phyloP scores from a whole-genome alignment of 2,888 invertebrate genomes.

The Eupithecia subumbrata region DNA sequence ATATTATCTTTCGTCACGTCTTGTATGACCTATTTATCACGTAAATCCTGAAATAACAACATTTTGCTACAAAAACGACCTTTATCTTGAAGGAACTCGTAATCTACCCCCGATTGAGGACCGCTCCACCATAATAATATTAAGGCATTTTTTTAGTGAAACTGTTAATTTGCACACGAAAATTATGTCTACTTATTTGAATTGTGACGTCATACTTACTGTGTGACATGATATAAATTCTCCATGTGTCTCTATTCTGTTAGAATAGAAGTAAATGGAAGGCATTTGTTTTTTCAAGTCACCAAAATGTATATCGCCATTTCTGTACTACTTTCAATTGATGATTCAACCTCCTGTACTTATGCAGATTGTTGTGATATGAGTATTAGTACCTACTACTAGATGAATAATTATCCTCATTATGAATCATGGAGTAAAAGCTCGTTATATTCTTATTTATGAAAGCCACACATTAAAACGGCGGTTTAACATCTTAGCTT shows the following conservation, averaged over 20 bases:
- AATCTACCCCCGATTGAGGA: not conserved
- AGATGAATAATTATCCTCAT: too few relatives aligned
- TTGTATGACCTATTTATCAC: not conserved
- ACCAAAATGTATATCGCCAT: too few relatives aligned
- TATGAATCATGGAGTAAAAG: not conserved
- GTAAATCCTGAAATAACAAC: conserved; percentile 1
- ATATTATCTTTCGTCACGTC: not conserved
- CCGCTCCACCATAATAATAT: not conserved
- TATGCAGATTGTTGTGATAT: not conserved
- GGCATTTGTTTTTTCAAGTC: too few relatives aligned
- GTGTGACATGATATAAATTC: too few relatives aligned
- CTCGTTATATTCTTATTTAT: not conserved
- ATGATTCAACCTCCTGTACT: too few relatives aligned
- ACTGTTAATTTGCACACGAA: not conserved
- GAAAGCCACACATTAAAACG: not conserved
- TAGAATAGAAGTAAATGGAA: too few relatives aligned
- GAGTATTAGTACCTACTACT: not conserved
- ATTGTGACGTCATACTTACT: too few relatives aligned
- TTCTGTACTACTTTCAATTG: too few relatives aligned
- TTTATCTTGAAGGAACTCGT: not conserved
- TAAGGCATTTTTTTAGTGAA: not conserved
- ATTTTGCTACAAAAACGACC: conserved; percentile 6
- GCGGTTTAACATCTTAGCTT: not conserved
- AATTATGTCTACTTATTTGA: not conserved
- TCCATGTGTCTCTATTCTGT: too few relatives aligned